Conservation (phyloP, 2,888 invertebrate species). For the Pterobdella sp. region DNA sequence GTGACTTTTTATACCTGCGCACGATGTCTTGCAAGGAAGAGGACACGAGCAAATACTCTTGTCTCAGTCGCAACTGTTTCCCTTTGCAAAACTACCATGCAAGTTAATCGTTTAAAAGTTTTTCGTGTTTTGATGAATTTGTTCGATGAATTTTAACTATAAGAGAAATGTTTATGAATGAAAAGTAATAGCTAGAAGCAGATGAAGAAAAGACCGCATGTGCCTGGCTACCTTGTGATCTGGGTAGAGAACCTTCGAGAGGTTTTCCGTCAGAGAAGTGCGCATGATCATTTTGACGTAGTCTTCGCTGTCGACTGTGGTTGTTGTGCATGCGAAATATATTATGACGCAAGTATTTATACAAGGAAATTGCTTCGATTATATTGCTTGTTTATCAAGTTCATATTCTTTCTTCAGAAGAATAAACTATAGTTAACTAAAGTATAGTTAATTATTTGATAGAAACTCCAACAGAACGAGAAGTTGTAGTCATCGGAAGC, state of each 20-base stretch:
- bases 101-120: background rate
- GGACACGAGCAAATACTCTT: slow-evolving; percentile 97
- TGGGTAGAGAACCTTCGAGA: slow-evolving; percentile 90
- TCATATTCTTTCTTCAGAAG: no score
- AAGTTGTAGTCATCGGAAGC: slow-evolving; percentile 88
- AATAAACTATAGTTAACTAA: no score
- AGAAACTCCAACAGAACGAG: slow-evolving; percentile 67
- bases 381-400: background rate
- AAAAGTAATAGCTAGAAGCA: no score
- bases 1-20: slow-evolving; percentile 86
- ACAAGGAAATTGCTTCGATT: background rate
- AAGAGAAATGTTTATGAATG: background rate
- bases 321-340: background rate
- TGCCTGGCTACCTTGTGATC: slow-evolving; percentile 71
- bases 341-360: background rate
- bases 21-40: slow-evolving; percentile 93
- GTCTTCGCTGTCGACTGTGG: slow-evolving; percentile 87
- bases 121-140: background rate
- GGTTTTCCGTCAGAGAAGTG: slow-evolving; percentile 94
- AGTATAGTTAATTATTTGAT: no score
- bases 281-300: slow-evolving; percentile 97
- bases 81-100: slow-evolving; percentile 74
- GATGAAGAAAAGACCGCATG: background rate
- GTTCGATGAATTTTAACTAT: background rate
- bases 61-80: slow-evolving; percentile 91